These are phyloP conservation scores for Andrena trimmerana DNA, from an alignment of 2,888 invertebrate genomes.

Conservation along the genomic window DNA sequence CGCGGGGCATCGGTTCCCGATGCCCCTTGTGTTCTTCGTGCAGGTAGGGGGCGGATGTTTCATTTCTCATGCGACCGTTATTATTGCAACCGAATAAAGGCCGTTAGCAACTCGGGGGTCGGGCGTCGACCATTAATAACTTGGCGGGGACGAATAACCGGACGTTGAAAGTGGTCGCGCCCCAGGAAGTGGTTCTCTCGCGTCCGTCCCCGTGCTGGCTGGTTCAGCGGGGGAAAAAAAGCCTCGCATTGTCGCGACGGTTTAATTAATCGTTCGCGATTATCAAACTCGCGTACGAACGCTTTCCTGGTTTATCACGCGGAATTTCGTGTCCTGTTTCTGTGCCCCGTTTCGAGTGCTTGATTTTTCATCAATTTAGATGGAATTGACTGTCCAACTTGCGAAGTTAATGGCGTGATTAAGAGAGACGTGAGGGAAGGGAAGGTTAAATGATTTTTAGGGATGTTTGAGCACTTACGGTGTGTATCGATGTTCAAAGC, in stretches of 20 bases:
- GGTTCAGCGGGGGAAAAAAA: neutral
- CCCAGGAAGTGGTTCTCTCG: constrained; percentile 54
- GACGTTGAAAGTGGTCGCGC: constrained; percentile 56
- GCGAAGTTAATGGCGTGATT: too few species aligned
- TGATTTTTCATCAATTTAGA: neutral
- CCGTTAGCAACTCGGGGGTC: constrained; percentile 33
- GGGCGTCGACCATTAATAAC: constrained; percentile 66
- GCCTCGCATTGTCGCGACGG: constrained; percentile 36
- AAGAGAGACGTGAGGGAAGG: too few species aligned
- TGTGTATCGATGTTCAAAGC: too few species aligned
- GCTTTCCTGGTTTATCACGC: neutral
- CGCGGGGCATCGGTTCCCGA: constrained; percentile 45
- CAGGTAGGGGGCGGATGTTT: constrained; percentile 38
- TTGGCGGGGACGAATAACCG: constrained; percentile 64
- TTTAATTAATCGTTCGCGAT: constrained; percentile 57
- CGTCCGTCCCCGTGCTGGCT: constrained; percentile 8
- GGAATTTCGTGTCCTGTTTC: neutral
- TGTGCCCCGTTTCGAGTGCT: neutral
- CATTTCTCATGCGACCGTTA: constrained; percentile 63
- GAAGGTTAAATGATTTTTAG: too few species aligned
- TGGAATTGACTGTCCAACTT: too few species aligned
- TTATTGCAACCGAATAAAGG: constrained; percentile 67
- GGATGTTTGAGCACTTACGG: too few species aligned
- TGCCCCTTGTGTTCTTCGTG: constrained; percentile 28
- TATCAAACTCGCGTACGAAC: constrained; percentile 28